Conservation (phyloP, 2,113 vertebrate species). For the Spilogale gracilis region DNA sequence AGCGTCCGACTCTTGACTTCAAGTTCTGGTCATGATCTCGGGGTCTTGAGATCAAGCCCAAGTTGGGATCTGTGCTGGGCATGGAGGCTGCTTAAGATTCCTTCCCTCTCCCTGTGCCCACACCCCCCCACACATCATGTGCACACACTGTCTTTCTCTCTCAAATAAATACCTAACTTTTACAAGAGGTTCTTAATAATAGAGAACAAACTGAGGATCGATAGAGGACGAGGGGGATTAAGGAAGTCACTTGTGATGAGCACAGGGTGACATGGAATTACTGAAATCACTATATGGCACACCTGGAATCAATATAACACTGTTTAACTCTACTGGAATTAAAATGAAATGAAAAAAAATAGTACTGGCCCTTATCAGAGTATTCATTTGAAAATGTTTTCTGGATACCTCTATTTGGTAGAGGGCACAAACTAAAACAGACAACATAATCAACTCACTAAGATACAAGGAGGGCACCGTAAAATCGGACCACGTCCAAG, state of each 20-base stretch:
- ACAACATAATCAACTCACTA: background rate
- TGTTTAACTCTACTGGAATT: background rate
- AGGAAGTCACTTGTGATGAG: background rate
- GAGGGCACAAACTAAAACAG: background rate
- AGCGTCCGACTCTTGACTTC: background rate
- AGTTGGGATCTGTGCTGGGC: background rate
- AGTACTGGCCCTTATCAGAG: background rate
- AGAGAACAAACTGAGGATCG: background rate
- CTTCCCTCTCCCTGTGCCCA: background rate
- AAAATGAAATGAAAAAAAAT: background rate
- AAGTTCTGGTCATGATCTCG: background rate
- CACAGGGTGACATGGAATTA: background rate
- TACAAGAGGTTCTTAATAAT: background rate
- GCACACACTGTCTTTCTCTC: background rate
- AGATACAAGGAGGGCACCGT: background rate
- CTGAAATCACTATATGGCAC: background rate
- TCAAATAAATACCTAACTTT: background rate
- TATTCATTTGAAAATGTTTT: constrained; percentile 34
- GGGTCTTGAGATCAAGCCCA: background rate
- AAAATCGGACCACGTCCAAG: background rate
- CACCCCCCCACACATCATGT: no score
- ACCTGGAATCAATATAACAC: background rate
- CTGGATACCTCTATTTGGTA: background rate
- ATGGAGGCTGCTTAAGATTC: background rate
- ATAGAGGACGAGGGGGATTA: background rate